Evolutionary conservation across 2,797 vertebrate species (phyloP).

Genomic region (Sorex maritimensis): DNA sequence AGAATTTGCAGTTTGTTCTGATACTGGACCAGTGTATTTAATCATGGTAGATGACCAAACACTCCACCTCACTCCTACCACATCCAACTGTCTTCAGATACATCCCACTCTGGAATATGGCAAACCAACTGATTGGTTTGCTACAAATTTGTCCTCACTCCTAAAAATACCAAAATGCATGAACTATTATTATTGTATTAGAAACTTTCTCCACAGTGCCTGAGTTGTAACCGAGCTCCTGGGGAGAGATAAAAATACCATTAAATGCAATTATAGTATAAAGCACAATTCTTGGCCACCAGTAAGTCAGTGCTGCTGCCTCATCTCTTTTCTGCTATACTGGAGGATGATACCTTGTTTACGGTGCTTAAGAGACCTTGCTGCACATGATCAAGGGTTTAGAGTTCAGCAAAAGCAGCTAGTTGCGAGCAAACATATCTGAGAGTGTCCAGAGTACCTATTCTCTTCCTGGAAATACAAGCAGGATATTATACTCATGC

Average conservation of each 20-base stretch:
- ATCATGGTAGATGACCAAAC: not conserved
- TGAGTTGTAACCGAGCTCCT: not conserved
- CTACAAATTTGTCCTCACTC: not conserved
- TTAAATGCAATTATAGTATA: slow-evolving; percentile 24
- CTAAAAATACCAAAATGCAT: not conserved
- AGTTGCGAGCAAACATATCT: slow-evolving; percentile 33
- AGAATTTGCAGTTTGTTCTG: slow-evolving; percentile 40
- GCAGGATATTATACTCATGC: not conserved
- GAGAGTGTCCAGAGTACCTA: not conserved
- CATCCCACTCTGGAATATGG: not conserved
- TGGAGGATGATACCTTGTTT: slow-evolving; percentile 21
- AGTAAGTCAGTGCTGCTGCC: slow-evolving; percentile 21
- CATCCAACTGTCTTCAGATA: slow-evolving; percentile 38
- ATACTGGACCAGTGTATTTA: not conserved
- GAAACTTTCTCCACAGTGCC: not conserved
- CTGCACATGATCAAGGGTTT: not conserved
- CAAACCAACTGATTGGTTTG: slow-evolving; percentile 5
- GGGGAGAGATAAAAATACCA: slow-evolving; percentile 14
- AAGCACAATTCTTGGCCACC: not conserved
- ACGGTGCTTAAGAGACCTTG: not conserved
- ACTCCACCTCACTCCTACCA: not conserved
- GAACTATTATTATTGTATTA: not conserved
- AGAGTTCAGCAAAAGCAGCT: slow-evolving; percentile 1
- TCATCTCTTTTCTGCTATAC: not conserved
- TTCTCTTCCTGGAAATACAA: slow-evolving; percentile 40